phyloP scores from a whole-genome alignment of 2,113 vertebrate species.

The Cyanoramphus novaezelandiae region DNA sequence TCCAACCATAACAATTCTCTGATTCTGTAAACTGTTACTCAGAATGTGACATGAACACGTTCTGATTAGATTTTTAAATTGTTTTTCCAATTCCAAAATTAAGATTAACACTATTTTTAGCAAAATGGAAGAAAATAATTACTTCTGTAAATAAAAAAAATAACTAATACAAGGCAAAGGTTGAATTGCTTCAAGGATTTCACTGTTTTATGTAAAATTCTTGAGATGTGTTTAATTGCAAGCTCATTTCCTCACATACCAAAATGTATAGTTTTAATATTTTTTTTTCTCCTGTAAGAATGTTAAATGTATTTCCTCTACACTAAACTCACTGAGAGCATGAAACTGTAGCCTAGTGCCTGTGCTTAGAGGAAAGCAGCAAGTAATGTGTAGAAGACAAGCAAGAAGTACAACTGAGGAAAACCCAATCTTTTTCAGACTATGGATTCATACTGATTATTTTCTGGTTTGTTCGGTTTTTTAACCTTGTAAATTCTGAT shows the following conservation, averaged over 20 bases:
- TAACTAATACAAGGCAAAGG: not conserved
- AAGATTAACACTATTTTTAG: not conserved
- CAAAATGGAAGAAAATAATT: not conserved
- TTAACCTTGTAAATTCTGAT: not conserved
- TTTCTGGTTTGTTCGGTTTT: not conserved
- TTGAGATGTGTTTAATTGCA: not conserved
- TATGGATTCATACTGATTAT: not conserved
- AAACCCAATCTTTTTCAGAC: not conserved
- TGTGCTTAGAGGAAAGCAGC: not conserved
- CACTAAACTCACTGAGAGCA: not conserved
- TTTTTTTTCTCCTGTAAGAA: not conserved
- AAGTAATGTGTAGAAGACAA: not conserved
- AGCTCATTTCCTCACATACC: not conserved
- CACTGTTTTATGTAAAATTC: not conserved
- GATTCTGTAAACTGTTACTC: not conserved
- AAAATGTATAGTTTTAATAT: not conserved
- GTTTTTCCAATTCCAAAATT: not conserved
- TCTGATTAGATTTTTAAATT: rapidly evolving
- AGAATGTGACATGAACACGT: not conserved
- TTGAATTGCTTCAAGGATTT: not conserved
- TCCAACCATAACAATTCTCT: not conserved
- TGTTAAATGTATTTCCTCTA: not conserved
- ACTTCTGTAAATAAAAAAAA: not conserved
- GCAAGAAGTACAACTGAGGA: not conserved
- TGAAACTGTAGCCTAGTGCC: not conserved